Conservation (phyloP, 2,888 invertebrate species). For the Pachymerium ferrugineum region DNA sequence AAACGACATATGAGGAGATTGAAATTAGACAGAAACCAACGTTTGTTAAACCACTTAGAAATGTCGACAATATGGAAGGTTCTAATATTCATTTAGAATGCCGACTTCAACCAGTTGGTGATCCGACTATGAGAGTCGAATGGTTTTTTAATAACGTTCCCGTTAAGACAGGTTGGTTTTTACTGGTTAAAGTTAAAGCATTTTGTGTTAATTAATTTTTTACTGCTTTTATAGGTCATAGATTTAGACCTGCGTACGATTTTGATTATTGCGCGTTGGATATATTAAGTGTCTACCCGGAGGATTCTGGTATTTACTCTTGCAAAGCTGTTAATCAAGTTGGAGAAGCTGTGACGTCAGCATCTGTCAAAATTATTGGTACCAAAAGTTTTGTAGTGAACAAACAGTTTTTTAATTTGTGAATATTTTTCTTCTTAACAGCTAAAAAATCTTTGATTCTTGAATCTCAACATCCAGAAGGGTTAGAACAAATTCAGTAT, state of each 20-base stretch:
- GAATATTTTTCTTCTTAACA: slow-evolving; percentile 29
- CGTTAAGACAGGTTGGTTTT: slow-evolving; percentile 69
- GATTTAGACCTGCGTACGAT: slow-evolving; percentile 93
- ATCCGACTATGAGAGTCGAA: slow-evolving; percentile 81
- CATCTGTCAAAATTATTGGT: slow-evolving; percentile 74
- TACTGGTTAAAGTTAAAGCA: background rate
- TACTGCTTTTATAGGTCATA: slow-evolving; percentile 60
- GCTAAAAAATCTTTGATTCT: slow-evolving; percentile 45
- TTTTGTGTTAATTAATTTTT: background rate
- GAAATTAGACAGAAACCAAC: slow-evolving; percentile 78
- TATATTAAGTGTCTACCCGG: slow-evolving; percentile 91
- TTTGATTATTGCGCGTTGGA: slow-evolving; percentile 97
- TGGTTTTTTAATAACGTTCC: slow-evolving; percentile 96
- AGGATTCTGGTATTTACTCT: slow-evolving; percentile 92
- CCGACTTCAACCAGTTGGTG: slow-evolving; percentile 81
- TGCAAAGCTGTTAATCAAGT: slow-evolving; percentile 90
- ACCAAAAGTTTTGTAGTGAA: slow-evolving; percentile 38
- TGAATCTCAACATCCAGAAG: slow-evolving; percentile 48
- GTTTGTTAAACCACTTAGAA: slow-evolving; percentile 79
- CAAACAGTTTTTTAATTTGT: slow-evolving; percentile 1
- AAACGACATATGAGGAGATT: slow-evolving; percentile 70
- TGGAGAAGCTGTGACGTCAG: slow-evolving; percentile 90
- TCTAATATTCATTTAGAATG: slow-evolving; percentile 90
- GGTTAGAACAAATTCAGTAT: slow-evolving; percentile 46
- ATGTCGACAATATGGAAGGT: slow-evolving; percentile 82